phyloP scores from a whole-genome alignment of 2,113 vertebrate species.

The Rafetus swinhoei region DNA sequence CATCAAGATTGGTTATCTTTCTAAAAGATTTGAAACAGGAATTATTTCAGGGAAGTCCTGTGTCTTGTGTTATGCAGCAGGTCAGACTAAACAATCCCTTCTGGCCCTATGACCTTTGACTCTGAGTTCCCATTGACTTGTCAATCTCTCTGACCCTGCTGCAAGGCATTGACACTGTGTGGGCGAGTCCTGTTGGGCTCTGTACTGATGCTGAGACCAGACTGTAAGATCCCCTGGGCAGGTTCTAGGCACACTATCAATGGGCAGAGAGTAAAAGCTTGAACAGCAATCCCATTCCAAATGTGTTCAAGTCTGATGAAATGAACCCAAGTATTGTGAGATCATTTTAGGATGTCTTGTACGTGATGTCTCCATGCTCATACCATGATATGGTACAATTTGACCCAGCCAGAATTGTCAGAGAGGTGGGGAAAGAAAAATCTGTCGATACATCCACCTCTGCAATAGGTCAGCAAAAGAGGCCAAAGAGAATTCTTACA shows the following conservation, averaged over 20 bases:
- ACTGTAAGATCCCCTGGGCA: not conserved
- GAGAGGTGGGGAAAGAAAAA: not conserved
- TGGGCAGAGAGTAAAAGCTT: not conserved
- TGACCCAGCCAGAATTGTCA: not conserved
- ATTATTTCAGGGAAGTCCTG: not conserved
- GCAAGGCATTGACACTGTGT: not conserved
- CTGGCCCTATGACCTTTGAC: not conserved
- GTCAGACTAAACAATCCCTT: not conserved
- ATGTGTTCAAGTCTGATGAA: not conserved
- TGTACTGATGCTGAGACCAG: not conserved
- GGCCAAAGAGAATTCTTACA: not conserved
- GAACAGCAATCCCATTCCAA: not conserved
- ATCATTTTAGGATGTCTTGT: fast-evolving
- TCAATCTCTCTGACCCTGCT: not conserved
- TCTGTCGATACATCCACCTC: not conserved
- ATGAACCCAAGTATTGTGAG: not conserved
- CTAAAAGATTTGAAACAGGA: not conserved
- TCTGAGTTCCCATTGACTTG: not conserved
- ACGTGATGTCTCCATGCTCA: not conserved
- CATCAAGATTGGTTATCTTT: not conserved
- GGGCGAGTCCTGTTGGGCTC: not conserved
- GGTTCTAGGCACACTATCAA: not conserved
- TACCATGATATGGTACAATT: not conserved
- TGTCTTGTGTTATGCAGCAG: not conserved
- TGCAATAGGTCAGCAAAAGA: slow-evolving; percentile 19